A percentile compares a stretch with the other conserved stretches of the same genome.
Conservation (phyloP, 2,888 invertebrate genomes). For the Drosophila pseudotakahashii region DNA sequence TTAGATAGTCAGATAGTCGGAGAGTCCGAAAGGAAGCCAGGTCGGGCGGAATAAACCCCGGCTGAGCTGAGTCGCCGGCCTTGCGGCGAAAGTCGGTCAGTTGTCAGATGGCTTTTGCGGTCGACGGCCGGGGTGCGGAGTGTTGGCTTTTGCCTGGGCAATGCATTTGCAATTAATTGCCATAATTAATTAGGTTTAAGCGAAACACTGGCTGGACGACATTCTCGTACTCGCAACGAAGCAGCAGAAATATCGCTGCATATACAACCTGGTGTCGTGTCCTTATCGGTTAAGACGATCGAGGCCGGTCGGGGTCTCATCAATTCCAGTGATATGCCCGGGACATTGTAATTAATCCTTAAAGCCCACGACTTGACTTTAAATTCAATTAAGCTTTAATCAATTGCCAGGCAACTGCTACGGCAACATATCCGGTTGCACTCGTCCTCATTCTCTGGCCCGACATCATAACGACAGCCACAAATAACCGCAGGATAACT, state of each 20-base stretch:
- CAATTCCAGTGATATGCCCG: conserved; percentile 32
- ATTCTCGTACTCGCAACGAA: neutral
- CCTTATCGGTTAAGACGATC: conserved; percentile 57
- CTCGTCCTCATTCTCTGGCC: conserved; percentile 10
- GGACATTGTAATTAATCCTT: conserved; percentile 46
- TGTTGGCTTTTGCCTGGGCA: conserved; percentile 41
- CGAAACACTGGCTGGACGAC: conserved; percentile 13
- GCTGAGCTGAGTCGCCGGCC: conserved; percentile 36
- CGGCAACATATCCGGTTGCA: conserved; percentile 45
- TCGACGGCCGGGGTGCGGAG: conserved; percentile 23
- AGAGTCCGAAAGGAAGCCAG: conserved; percentile 19
- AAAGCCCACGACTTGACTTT: conserved; percentile 49
- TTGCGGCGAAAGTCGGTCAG: conserved; percentile 44
- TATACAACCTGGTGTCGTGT: conserved; percentile 30
- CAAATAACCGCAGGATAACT: conserved; percentile 79
- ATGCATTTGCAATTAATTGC: conserved; percentile 62
- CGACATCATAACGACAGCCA: conserved; percentile 71
- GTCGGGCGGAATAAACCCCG: conserved; percentile 31
- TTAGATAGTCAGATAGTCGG: neutral
- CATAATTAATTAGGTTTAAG: conserved; percentile 58
- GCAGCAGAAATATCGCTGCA: neutral
- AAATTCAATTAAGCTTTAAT: conserved; percentile 71
- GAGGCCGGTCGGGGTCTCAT: conserved; percentile 4
- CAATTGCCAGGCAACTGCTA: conserved; percentile 58
- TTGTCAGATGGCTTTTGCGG: conserved; percentile 34